These are phyloP conservation scores for Nomada fabriciana DNA, from an alignment of 2,888 invertebrate genomes.

Conservation along the genomic window DNA sequence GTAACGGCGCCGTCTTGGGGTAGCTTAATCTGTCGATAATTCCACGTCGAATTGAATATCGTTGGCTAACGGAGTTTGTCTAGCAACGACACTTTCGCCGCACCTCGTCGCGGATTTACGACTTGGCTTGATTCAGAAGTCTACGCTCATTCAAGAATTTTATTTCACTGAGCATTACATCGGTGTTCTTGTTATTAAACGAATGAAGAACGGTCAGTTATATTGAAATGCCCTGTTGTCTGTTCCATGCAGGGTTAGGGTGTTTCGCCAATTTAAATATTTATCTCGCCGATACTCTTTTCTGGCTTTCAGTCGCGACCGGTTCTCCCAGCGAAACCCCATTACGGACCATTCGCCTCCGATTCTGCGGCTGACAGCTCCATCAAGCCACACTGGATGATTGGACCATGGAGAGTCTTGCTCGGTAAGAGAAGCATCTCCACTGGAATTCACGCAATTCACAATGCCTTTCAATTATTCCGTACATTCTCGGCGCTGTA, in stretches of 20 bases:
- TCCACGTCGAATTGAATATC: conserved; percentile 55
- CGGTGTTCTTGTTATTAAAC: background rate
- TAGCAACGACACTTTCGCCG: conserved; percentile 44
- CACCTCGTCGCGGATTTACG: conserved; percentile 38
- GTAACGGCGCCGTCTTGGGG: conserved; percentile 57
- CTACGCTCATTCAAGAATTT: no score
- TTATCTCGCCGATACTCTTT: conserved; percentile 66
- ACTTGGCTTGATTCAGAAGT: background rate
- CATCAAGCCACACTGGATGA: conserved; percentile 65
- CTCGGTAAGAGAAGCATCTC: conserved; percentile 61
- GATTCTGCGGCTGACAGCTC: conserved; percentile 72
- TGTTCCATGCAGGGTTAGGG: background rate
- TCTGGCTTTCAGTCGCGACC: conserved; percentile 55
- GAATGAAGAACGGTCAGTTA: background rate
- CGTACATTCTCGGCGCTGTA: conserved; percentile 21
- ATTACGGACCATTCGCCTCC: conserved; percentile 69
- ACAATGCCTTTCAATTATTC: conserved; percentile 63
- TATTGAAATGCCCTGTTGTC: background rate
- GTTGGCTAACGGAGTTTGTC: conserved; percentile 53
- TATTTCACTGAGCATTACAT: background rate
- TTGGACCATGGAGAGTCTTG: conserved; percentile 68
- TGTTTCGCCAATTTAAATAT: conserved; percentile 66
- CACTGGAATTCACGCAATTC: conserved; percentile 38
- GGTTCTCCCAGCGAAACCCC: conserved; percentile 63
- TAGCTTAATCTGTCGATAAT: conserved; percentile 69